Evolutionary conservation across 1,140 invertebrate species (phyloP).

Genomic region (Harlomillsia oculata): DNA sequence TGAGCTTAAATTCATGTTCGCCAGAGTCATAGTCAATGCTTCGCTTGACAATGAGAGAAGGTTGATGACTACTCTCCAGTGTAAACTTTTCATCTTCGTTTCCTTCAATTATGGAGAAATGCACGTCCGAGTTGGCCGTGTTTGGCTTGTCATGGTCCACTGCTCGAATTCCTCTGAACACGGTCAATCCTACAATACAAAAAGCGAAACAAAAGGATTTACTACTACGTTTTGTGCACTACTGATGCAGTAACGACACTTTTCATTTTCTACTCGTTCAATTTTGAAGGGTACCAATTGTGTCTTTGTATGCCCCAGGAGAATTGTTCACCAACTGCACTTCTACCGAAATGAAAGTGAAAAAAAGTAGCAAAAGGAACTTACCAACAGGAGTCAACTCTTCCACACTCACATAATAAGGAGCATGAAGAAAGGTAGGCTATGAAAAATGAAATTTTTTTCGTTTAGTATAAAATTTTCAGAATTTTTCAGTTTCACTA

Average conservation of each 20-base stretch:
- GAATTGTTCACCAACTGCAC: too few relatives aligned
- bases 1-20: slow-evolving; percentile 60
- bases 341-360: too few relatives aligned
- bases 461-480: neutral
- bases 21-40: slow-evolving; percentile 68
- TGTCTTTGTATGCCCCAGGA: too few relatives aligned
- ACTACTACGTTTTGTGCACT: neutral
- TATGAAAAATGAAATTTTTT: neutral
- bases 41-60: slow-evolving; percentile 58
- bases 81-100: slow-evolving; percentile 65
- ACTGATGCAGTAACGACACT: neutral
- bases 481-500: neutral
- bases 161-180: slow-evolving; percentile 69
- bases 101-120: slow-evolving; percentile 66
- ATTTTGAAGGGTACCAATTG: too few relatives aligned
- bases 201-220: neutral
- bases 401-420: slow-evolving; percentile 65
- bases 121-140: slow-evolving; percentile 77
- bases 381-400: slow-evolving; percentile 66
- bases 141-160: slow-evolving; percentile 55
- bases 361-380: slow-evolving; percentile 23
- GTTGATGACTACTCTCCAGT: slow-evolving; percentile 62
- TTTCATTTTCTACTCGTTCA: neutral
- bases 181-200: slow-evolving; percentile 61
- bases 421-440: slow-evolving; percentile 55